Percentiles rank a stretch among this genome's conserved stretches.
phyloP scores from a whole-genome alignment of 2,797 vertebrate species.

The Toxotes lorentzi region DNA sequence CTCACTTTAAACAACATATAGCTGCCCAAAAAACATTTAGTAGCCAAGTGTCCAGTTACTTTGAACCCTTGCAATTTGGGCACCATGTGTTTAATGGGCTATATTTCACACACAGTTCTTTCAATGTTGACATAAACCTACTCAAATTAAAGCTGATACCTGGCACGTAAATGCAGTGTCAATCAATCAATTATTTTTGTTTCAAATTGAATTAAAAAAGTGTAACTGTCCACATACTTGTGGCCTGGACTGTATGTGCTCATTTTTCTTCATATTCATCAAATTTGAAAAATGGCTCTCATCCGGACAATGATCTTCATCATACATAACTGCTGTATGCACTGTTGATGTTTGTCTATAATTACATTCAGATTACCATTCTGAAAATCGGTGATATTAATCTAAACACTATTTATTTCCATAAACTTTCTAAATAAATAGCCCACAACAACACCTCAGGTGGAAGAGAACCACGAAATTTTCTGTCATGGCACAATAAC shows the following conservation, averaged over 20 bases:
- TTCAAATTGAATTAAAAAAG: not conserved
- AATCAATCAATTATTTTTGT: too few relatives aligned
- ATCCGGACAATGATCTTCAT: not conserved
- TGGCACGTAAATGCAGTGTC: not conserved
- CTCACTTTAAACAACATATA: too few relatives aligned
- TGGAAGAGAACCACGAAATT: not conserved
- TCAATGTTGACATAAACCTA: too few relatives aligned
- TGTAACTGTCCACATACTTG: too few relatives aligned
- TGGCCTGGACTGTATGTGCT: too few relatives aligned
- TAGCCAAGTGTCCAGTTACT: too few relatives aligned
- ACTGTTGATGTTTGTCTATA: not conserved
- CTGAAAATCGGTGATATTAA: not conserved
- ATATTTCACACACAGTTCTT: too few relatives aligned
- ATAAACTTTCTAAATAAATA: constrained; percentile 6
- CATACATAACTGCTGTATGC: not conserved
- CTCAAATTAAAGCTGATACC: too few relatives aligned
- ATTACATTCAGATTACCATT: not conserved
- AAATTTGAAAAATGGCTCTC: not conserved
- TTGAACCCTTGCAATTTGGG: too few relatives aligned
- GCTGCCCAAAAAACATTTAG: too few relatives aligned
- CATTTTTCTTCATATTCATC: too few relatives aligned
- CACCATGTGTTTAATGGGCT: too few relatives aligned
- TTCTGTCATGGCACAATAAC: constrained; percentile 43
- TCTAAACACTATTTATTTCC: not conserved
- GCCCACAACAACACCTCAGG: not conserved